Percentiles rank a stretch among this genome's conserved stretches.
These are phyloP conservation scores for Sminthurides bifidus DNA, from an alignment of 1,140 invertebrate species.

Conservation along the genomic window DNA sequence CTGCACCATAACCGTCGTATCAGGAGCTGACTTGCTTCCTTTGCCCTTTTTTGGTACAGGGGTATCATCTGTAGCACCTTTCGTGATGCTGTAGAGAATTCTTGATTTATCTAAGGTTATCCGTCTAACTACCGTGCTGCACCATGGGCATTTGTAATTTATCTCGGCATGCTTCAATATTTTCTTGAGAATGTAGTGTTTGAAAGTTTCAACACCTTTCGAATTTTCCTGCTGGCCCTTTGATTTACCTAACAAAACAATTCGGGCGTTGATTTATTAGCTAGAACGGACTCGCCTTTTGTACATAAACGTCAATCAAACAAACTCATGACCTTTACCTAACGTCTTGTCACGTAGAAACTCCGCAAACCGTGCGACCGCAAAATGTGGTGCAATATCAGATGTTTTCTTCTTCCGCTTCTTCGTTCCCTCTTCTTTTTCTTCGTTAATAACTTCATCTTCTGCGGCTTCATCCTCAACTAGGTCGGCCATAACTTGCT, in stretches of 20 bases:
- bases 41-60: not conserved
- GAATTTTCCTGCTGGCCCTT: no score
- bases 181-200: slow-evolving; percentile 47
- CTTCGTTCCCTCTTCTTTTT: not conserved
- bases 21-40: not conserved
- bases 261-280: no score
- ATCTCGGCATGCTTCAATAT: slow-evolving; percentile 39
- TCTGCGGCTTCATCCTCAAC: slow-evolving; percentile 1
- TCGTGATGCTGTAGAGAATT: slow-evolving; percentile 22
- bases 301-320: not conserved
- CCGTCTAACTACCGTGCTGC: slow-evolving; percentile 46
- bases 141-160: slow-evolving; percentile 49
- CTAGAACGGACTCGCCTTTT: not conserved
- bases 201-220: slow-evolving; percentile 50
- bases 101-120: slow-evolving; percentile 37
- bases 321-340: not conserved
- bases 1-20: slow-evolving; percentile 8
- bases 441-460: slow-evolving; percentile 8
- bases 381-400: not conserved
- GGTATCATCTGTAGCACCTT: not conserved
- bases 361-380: not conserved
- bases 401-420: not conserved
- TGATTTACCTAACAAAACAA: no score
- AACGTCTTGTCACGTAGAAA: not conserved
- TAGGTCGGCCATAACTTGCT: slow-evolving; percentile 35